These are phyloP conservation scores for Thumatha senex DNA, from an alignment of 2,888 invertebrate genomes.

Conservation along the genomic window DNA sequence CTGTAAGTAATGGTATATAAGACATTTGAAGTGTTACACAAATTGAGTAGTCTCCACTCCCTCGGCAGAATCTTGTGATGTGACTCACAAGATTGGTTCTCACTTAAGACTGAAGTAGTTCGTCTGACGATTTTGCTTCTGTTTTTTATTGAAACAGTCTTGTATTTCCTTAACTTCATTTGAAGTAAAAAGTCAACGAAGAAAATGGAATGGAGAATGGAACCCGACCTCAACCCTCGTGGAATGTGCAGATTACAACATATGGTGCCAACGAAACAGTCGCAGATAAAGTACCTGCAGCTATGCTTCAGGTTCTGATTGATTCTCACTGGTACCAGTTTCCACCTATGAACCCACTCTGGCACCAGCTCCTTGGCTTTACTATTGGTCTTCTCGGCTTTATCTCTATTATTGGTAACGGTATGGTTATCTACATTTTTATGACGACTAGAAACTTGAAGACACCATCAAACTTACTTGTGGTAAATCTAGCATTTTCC, in stretches of 20 bases:
- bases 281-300: conserved; percentile 90
- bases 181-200: not conserved
- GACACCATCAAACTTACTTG: conserved; percentile 95
- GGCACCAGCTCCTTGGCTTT: conserved; percentile 92
- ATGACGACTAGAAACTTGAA: conserved; percentile 88
- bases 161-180: conserved; percentile 23
- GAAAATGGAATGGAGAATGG: conserved; percentile 70
- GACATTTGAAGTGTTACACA: conserved; percentile 38
- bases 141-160: conserved; percentile 68
- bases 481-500: conserved; percentile 95
- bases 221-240: conserved; percentile 66
- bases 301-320: conserved; percentile 89
- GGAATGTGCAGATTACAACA: conserved; percentile 70
- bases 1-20: conserved; percentile 67
- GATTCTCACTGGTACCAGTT: conserved; percentile 94
- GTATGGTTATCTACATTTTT: conserved; percentile 90
- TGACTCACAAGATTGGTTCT: conserved; percentile 64
- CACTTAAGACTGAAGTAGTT: conserved; percentile 81
- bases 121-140: conserved; percentile 82
- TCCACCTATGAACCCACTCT: conserved; percentile 94
- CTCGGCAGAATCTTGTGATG: conserved; percentile 61
- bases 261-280: conserved; percentile 88
- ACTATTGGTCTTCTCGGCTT: conserved; percentile 90
- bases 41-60: conserved; percentile 76
- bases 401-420: conserved; percentile 87